Evolutionary conservation across 2,797 vertebrate species (phyloP).

Genomic region (Alectoris magna): DNA sequence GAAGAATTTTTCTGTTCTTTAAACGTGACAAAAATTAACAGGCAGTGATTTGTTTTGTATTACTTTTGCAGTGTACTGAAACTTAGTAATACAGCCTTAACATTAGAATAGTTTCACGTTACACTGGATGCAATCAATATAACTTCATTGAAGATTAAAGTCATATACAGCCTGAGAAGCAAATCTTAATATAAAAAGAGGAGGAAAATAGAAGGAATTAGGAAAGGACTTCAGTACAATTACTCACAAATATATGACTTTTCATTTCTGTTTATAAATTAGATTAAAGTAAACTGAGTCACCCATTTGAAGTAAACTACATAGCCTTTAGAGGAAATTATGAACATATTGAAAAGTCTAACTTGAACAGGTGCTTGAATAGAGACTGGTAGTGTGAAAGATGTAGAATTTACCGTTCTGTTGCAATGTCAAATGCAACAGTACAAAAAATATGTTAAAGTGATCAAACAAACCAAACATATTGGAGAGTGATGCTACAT

Average conservation of each 20-base stretch:
- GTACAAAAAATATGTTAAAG: background rate
- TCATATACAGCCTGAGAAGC: background rate
- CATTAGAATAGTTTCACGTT: background rate
- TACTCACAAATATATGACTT: background rate
- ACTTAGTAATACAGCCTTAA: background rate
- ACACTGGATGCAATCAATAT: background rate
- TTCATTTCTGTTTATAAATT: background rate
- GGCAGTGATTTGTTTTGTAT: background rate
- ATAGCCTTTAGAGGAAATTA: background rate
- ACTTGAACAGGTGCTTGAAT: background rate
- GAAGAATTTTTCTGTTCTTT: background rate
- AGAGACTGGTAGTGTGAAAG: background rate
- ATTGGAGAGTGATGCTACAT: background rate
- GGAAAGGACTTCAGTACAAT: background rate
- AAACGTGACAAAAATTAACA: background rate
- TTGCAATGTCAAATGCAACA: background rate
- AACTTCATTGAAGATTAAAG: background rate
- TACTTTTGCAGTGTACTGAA: background rate
- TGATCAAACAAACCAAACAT: background rate
- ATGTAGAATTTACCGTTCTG: background rate
- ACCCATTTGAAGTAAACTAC: background rate
- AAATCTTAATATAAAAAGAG: background rate
- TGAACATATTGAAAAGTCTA: background rate
- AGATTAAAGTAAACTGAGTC: background rate
- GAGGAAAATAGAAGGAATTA: background rate